These are phyloP conservation scores for Orgyia antiqua DNA, from an alignment of 2,888 invertebrate species.

Conservation along the genomic window DNA sequence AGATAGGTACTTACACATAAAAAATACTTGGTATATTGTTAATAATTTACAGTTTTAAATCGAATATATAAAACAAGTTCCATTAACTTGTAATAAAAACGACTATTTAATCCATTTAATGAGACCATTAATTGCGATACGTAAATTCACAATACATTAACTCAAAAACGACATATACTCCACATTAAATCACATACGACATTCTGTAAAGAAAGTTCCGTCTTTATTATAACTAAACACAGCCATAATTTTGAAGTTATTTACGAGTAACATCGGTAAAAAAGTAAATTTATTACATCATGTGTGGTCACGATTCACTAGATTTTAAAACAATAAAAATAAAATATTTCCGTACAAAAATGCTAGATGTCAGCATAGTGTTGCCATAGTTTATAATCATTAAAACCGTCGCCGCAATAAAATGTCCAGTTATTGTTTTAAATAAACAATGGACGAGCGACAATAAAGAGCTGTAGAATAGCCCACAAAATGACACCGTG, in stretches of 20 bases:
- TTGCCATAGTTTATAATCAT: conserved; percentile 57
- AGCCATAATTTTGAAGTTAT: conserved; percentile 37
- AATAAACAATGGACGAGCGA: conserved; percentile 66
- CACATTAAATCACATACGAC: conserved; percentile 35
- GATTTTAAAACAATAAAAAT: conserved; percentile 39
- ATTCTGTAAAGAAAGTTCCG: conserved; percentile 30
- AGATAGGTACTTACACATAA: no score
- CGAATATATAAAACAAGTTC: no score
- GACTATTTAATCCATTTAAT: no score
- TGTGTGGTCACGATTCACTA: conserved; percentile 42
- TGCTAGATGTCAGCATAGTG: conserved; percentile 32
- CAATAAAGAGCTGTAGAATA: conserved; percentile 59
- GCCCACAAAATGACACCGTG: conserved; percentile 52
- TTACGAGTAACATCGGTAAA: conserved; percentile 35
- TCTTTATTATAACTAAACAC: conserved; percentile 35
- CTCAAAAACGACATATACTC: conserved; percentile 21
- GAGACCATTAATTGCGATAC: conserved; percentile 19
- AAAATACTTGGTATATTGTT: no score
- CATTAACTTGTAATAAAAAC: no score
- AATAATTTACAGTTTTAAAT: no score
- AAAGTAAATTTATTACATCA: conserved; percentile 42
- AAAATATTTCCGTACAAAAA: conserved; percentile 35
- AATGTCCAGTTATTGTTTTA: conserved; percentile 68
- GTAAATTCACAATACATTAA: conserved; percentile 16
- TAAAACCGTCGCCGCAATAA: conserved; percentile 62